These are phyloP conservation scores for Dasysyrphus tricinctus DNA, from an alignment of 2,888 invertebrate genomes.

Conservation along the genomic window DNA sequence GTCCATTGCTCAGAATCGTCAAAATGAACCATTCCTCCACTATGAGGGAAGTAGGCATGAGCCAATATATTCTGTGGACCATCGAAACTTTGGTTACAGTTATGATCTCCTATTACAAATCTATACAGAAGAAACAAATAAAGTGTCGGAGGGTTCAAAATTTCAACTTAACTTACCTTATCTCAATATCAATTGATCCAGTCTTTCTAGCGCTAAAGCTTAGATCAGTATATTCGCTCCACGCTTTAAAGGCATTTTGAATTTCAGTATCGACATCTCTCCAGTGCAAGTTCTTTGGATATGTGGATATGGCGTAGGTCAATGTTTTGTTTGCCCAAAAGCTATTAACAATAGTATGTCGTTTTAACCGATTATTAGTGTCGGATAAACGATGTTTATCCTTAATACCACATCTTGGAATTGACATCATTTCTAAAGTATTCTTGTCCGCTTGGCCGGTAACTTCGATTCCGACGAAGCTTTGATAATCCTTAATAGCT, in stretches of 20 bases:
- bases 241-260: constrained; percentile 92
- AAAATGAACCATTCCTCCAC: constrained; percentile 97
- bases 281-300: constrained; percentile 89
- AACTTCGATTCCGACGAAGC: no score
- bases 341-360: constrained; percentile 93
- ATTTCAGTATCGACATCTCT: constrained; percentile 91
- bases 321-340: constrained; percentile 95
- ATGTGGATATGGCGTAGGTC: constrained; percentile 95
- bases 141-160: not conserved
- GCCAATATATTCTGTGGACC: constrained; percentile 97
- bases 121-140: constrained; percentile 71
- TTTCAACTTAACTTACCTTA: constrained; percentile 84
- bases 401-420: no score
- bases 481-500: no score
- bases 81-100: constrained; percentile 95
- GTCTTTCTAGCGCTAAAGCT: constrained; percentile 89
- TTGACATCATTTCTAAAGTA: no score
- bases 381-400: constrained; percentile 78
- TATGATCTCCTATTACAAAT: constrained; percentile 95
- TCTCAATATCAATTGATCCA: constrained; percentile 92
- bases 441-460: no score
- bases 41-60: constrained; percentile 98
- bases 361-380: constrained; percentile 90
- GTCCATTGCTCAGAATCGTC: constrained; percentile 98
- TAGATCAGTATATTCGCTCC: constrained; percentile 94